Evolutionary conservation across 2,888 invertebrate species (phyloP), one percentile per base, ranked within the genome.

Genomic region (Eutolmus rufibarbis): DNA sequence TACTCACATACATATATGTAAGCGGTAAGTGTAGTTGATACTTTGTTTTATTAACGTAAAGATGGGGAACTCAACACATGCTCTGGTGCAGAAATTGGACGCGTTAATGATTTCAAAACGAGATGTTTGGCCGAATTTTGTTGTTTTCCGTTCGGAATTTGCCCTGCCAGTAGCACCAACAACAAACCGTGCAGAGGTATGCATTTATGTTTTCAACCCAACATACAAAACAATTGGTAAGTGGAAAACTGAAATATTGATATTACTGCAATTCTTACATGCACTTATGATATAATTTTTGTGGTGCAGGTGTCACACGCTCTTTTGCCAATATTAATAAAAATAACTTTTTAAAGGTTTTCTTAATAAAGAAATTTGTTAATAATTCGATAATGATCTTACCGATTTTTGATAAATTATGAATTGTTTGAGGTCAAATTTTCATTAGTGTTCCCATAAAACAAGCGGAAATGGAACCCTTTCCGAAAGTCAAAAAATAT

Each of bases 101-200:
- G 87, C 88, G 89, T 88, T 89, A 89, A 89, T 89, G 89, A 88
- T 89, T 89, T 89, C 66, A 86, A 87, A 89, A 89, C 87, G 87
- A 87, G 82, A 87, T 88, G 37, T 85, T 78, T 66, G 66, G 43
- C 28, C 14, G 78, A 77, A 86, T 51, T 86, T 86, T 77, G 51
- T 56, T 46, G 77, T 40, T 86, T 77, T 77, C 74, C 77, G 40
- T 66, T 23, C 37, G n/a, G 12, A 66, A 66, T 37, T 56, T 51
- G 43, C 51, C 76, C 56, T 77, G 34, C 23, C 46, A 43, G 31
- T 34, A 74, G 57, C 37, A 74, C 37, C 19, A 76, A 34, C 37
- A 86, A 77, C 46, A 43, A 74, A 31, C 28, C 16, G 66, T 84
- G 28, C 34, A 43, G 43, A 2, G 23, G 46, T 46, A 46, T 74